Evolutionary conservation across 2,113 vertebrate genomes (phyloP), one percentile per base, ranked within the genome.

Genomic region (Sphyrna mokarran): DNA sequence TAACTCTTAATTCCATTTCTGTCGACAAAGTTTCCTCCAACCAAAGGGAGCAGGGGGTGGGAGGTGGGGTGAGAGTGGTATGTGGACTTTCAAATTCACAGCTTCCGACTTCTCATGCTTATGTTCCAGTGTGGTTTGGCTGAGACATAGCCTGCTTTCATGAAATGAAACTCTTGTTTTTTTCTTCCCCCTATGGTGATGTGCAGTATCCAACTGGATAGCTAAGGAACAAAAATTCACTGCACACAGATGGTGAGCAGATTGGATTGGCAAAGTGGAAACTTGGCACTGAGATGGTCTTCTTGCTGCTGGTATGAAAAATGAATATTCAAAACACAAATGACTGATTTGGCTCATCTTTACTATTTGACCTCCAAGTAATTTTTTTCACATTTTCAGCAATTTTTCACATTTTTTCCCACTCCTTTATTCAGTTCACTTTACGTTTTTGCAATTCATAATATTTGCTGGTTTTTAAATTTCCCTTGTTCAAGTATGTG

Each of bases 221-320:
- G 87, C 48, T 83, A 90, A 68, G 33, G 61, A 22, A 63, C n/a
- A 22, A 68, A 29, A 7, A 63, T 94, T 94, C 61, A 63, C n/a
- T 94, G 61, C n/a, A 48, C 90, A 94, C 90, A 94, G 90, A 94
- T 94, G 90, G 63, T 37, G 40, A 68, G 63, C 90, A 68, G 90
- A 94, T 66, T 94, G 90, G 43, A 68, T 63, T 63, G 90, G 63
- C 90, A 94, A 48, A 68, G 61, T 66, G 61, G n/a, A 94, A 94
- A 68, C 87, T 90, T 58, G 58, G 87, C 87, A 40, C 33, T 20
- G 63, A 94, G 29, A 37, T 26, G 33, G 16, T 23, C 90, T 93
- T 93, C 29, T 63, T 68, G 61, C 86, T 61, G 0, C 61, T 61
- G 87, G 63, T 68, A 10, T 29, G n/a, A 37, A 68, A 68, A 66